Conservation (phyloP, 1,140 invertebrate genomes). For the Brachionus koreanus region DNA sequence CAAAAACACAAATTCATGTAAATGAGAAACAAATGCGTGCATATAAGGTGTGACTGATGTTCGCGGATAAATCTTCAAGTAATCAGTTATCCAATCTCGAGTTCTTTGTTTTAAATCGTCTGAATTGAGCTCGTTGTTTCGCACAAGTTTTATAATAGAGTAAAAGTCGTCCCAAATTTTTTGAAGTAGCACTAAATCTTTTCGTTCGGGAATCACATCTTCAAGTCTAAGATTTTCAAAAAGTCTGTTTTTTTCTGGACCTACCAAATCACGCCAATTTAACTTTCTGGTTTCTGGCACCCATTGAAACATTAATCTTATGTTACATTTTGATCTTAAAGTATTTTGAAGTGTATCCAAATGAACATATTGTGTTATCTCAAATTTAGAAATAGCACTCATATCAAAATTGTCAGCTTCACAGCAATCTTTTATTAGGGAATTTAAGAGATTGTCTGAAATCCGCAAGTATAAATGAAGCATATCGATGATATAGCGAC, state of each 20-base stretch:
- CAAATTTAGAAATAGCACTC: slow-evolving; percentile 12
- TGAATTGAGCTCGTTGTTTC: neutral
- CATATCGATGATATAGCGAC: slow-evolving; percentile 33
- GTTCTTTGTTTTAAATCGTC: neutral
- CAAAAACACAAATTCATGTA: slow-evolving; percentile 35
- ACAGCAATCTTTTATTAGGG: slow-evolving; percentile 15
- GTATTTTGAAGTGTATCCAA: neutral
- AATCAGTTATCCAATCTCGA: neutral
- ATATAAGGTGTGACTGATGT: slow-evolving; percentile 19
- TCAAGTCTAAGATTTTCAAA: slow-evolving; percentile 10
- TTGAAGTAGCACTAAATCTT: neutral
- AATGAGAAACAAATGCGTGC: slow-evolving; percentile 15
- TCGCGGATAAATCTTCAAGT: neutral
- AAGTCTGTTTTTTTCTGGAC: slow-evolving; percentile 4
- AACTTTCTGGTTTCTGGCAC: slow-evolving; percentile 16
- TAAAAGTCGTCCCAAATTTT: slow-evolving; percentile 38
- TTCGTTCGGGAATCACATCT: neutral
- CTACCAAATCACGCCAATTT: slow-evolving; percentile 28
- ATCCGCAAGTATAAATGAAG: slow-evolving; percentile 30
- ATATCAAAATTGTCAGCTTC: slow-evolving; percentile 18
- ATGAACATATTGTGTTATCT: neutral
- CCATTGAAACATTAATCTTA: slow-evolving; percentile 11
- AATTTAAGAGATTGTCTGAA: slow-evolving; percentile 16
- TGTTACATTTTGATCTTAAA: neutral
- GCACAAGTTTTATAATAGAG: neutral